Evolutionary conservation across 2,113 vertebrate species (phyloP).

Genomic region (Prunella himalayana): DNA sequence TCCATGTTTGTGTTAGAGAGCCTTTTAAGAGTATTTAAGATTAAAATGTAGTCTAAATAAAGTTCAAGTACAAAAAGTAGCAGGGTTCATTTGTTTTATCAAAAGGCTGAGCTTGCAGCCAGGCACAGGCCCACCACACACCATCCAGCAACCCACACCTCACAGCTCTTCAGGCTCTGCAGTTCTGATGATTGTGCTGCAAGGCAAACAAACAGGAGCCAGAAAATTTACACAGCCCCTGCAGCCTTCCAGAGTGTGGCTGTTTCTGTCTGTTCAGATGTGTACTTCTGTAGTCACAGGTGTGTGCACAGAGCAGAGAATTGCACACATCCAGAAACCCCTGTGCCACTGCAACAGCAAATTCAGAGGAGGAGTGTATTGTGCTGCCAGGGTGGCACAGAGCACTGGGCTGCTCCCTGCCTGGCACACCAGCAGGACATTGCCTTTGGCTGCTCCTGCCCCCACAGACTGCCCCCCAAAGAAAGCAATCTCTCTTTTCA

Average conservation of each 20-base stretch:
- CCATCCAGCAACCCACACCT: neutral
- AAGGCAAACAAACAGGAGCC: neutral
- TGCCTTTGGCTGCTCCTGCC: neutral
- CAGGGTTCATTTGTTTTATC: neutral
- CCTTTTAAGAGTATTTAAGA: conserved; percentile 35
- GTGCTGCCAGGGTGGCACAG: neutral
- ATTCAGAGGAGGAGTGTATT: neutral
- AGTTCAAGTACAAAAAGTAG: neutral
- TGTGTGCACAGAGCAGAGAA: neutral
- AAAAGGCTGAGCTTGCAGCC: neutral
- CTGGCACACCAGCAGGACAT: neutral
- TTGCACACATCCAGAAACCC: neutral
- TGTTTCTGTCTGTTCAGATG: accelerated
- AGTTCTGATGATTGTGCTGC: neutral
- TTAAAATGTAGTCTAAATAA: conserved; percentile 35
- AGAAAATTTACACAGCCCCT: neutral
- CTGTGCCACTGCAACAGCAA: neutral
- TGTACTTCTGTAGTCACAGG: accelerated
- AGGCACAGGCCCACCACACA: neutral
- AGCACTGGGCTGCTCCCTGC: neutral
- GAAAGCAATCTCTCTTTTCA: neutral
- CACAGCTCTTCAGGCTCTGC: neutral
- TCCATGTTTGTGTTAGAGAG: conserved; percentile 57
- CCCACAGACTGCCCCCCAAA: neutral
- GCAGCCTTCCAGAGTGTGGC: neutral